Percentiles rank a stretch among this genome's conserved stretches.
Evolutionary conservation across 30 jellyfish, hydroid and myxozoan species (phyloP).

Genomic region (Euphysa ruthae): DNA sequence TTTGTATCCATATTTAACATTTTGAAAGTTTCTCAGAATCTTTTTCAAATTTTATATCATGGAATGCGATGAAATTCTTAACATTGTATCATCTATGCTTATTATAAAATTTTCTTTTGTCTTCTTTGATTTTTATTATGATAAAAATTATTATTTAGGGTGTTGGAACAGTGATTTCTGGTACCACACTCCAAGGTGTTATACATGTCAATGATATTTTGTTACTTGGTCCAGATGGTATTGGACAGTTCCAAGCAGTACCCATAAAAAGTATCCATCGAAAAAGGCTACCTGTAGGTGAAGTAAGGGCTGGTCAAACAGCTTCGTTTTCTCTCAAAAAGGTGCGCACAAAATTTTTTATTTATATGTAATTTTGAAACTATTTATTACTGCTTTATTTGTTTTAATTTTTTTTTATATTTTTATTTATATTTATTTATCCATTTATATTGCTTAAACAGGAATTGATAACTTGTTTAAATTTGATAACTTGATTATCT

Average conservation of each 20-base stretch:
- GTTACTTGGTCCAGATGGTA: slow-evolving; percentile 82
- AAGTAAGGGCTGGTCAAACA: slow-evolving; percentile 92
- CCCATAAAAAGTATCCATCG: slow-evolving; percentile 93
- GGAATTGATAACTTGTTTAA: too few relatives aligned
- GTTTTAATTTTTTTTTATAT: not conserved
- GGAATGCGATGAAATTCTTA: not conserved
- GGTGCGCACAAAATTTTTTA: slow-evolving; percentile 21
- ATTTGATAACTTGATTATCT: too few relatives aligned
- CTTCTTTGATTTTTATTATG: not conserved
- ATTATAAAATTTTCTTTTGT: not conserved
- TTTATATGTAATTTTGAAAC: not conserved
- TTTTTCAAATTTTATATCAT: not conserved
- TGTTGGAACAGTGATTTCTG: slow-evolving; percentile 94
- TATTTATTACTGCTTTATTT: too few relatives aligned
- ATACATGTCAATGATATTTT: slow-evolving; percentile 54
- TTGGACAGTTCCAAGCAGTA: slow-evolving; percentile 72
- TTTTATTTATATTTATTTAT: too few relatives aligned
- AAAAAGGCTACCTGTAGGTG: slow-evolving; percentile 87
- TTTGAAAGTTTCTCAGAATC: not conserved
- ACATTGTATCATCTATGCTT: not conserved
- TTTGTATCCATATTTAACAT: too few relatives aligned
- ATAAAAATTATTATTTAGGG: slow-evolving; percentile 69
- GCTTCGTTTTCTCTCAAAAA: slow-evolving; percentile 79
- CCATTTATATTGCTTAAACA: too few relatives aligned
- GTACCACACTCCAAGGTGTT: slow-evolving; percentile 86